phyloP scores from a whole-genome alignment of 2,797 vertebrate genomes.

The Channa striata region DNA sequence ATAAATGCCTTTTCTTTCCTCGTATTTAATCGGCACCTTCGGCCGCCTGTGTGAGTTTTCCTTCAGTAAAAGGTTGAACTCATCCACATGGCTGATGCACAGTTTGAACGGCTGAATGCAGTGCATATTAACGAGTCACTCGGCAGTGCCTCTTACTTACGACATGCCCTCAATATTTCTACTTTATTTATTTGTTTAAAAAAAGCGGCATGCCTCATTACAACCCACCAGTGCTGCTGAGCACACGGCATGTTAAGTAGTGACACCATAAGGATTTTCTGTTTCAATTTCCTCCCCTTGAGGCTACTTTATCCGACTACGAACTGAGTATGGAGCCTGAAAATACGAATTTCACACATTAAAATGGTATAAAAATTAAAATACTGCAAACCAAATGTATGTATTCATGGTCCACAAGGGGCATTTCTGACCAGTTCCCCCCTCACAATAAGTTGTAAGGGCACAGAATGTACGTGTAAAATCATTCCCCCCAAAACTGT shows the following conservation, averaged over 20 bases:
- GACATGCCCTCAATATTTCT: constrained; percentile 45
- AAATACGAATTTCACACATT: constrained; percentile 37
- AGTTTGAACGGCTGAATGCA: constrained; percentile 50
- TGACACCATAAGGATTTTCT: constrained; percentile 37
- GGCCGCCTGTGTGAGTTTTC: constrained; percentile 71
- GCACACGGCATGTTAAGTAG: constrained; percentile 60
- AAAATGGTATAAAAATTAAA: constrained; percentile 13
- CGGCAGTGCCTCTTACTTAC: constrained; percentile 24
- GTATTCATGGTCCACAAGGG: constrained; percentile 7
- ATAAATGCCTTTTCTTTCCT: constrained; percentile 79
- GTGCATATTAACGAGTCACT: constrained; percentile 42
- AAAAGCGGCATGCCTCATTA: constrained; percentile 34
- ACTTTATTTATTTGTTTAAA: constrained; percentile 21
- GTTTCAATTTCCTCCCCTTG: constrained; percentile 34
- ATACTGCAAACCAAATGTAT: constrained; percentile 1
- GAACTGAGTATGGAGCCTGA: constrained; percentile 9
- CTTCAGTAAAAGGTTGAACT: constrained; percentile 83
- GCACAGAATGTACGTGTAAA: neutral
- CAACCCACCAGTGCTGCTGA: constrained; percentile 38
- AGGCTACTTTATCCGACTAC: constrained; percentile 15
- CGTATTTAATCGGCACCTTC: constrained; percentile 84
- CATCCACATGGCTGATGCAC: constrained; percentile 52
- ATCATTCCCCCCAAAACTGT: neutral
- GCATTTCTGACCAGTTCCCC: neutral
- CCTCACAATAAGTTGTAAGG: neutral